Evolutionary conservation across 2,113 vertebrate genomes (phyloP).

Genomic region (Camelus bactrianus): DNA sequence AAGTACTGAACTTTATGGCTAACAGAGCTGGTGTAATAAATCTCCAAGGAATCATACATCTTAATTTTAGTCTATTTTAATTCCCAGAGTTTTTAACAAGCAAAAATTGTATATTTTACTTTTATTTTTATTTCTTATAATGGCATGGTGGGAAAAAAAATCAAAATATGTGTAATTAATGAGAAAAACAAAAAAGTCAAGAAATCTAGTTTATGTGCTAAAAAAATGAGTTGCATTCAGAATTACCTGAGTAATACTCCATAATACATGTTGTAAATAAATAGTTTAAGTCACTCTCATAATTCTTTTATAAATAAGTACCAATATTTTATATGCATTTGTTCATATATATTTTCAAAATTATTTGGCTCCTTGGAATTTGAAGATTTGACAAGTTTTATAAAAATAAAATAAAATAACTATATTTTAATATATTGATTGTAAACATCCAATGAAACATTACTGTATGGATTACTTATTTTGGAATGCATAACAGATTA

Average conservation of each 20-base stretch:
- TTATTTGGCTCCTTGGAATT: neutral
- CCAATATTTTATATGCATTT: neutral
- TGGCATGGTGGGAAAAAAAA: neutral
- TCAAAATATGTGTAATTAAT: neutral
- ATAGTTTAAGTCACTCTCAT: neutral
- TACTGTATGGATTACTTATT: neutral
- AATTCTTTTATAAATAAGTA: neutral
- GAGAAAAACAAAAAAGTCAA: neutral
- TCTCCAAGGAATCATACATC: neutral
- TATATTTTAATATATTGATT: neutral
- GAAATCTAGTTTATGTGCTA: neutral
- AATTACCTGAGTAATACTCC: neutral
- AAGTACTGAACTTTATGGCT: neutral
- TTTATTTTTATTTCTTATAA: neutral
- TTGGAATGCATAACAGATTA: neutral
- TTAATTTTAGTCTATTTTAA: constrained; percentile 7
- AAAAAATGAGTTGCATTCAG: neutral
- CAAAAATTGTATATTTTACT: neutral
- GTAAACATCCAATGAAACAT: neutral
- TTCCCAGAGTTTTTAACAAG: neutral
- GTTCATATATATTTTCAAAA: neutral
- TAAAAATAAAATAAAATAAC: neutral
- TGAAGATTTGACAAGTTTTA: neutral
- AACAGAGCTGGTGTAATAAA: neutral
- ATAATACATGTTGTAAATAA: neutral